These are phyloP conservation scores for Eurystomus gularis DNA, from an alignment of 2,113 vertebrate species.

Conservation along the genomic window DNA sequence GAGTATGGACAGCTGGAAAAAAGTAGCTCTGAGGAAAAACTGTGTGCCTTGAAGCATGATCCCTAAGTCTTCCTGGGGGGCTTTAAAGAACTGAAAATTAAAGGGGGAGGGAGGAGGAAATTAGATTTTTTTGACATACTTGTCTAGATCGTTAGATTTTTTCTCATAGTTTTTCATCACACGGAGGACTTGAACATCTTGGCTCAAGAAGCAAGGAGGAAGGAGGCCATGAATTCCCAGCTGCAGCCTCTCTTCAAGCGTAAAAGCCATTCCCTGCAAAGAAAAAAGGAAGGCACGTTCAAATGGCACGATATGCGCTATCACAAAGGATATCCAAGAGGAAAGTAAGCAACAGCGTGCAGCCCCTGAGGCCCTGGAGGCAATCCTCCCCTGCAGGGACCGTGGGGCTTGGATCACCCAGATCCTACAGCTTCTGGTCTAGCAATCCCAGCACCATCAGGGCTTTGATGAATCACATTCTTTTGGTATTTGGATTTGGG, in stretches of 20 bases:
- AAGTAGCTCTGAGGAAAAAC: background rate
- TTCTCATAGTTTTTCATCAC: conserved; percentile 94
- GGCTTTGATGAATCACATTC: background rate
- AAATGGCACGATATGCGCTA: background rate
- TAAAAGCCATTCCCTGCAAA: conserved; percentile 95
- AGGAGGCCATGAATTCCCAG: conserved; percentile 96
- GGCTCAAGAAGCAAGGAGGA: conserved; percentile 94
- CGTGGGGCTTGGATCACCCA: accelerated
- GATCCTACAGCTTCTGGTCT: background rate
- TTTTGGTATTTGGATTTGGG: background rate
- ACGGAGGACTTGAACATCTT: conserved; percentile 92
- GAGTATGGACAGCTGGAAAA: background rate
- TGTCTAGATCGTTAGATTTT: conserved; percentile 89
- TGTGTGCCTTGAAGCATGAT: background rate
- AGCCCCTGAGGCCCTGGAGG: background rate
- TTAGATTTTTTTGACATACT: conserved; percentile 72
- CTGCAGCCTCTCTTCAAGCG: conserved; percentile 90
- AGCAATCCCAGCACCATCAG: background rate
- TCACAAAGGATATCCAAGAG: background rate
- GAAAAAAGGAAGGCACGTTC: background rate
- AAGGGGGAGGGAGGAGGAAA: background rate
- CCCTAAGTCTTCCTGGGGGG: background rate
- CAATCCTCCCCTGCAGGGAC: background rate
- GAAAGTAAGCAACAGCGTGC: background rate
- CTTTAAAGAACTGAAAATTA: background rate